A percentile compares a stretch with the other conserved stretches of the same genome.
Evolutionary conservation across 1,140 invertebrate species (phyloP).

Genomic region (Saccostrea echinata): DNA sequence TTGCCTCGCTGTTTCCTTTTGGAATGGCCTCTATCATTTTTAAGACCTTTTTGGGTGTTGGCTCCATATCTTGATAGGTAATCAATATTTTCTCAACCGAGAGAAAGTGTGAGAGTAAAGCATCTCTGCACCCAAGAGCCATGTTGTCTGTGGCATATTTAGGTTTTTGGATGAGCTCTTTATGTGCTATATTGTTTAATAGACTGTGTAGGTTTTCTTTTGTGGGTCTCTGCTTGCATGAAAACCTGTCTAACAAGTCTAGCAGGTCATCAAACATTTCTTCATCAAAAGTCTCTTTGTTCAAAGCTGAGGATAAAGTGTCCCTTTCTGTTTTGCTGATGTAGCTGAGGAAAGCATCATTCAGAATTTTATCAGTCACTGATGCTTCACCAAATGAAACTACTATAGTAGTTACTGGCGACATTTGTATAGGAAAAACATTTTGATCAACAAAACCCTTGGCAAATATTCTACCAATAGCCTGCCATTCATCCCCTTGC

Average conservation of each 20-base stretch:
- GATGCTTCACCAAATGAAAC: conserved; percentile 7
- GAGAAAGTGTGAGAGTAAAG: neutral
- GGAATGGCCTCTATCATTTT: conserved; percentile 29
- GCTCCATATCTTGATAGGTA: conserved; percentile 9
- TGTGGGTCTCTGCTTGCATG: neutral
- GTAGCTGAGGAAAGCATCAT: conserved; percentile 34
- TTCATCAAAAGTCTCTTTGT: neutral
- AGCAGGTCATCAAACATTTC: conserved; percentile 30
- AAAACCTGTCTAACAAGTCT: conserved; percentile 43
- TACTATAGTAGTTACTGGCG: conserved; percentile 19
- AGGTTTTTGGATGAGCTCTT: conserved; percentile 45
- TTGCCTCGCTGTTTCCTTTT: neutral
- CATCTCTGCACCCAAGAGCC: neutral
- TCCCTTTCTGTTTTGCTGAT: conserved; percentile 32
- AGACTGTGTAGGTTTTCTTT: conserved; percentile 8
- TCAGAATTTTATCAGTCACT: conserved; percentile 8
- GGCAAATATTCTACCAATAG: conserved; percentile 42
- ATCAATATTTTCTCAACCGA: neutral
- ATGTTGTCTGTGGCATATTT: conserved; percentile 41
- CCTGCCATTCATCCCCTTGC: conserved; percentile 41
- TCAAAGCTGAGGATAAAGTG: neutral
- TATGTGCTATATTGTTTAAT: conserved; percentile 47
- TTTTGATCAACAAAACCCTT: conserved; percentile 38
- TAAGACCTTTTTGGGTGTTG: conserved; percentile 9
- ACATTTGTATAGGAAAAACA: no score